A percentile compares a stretch with the other conserved stretches of the same genome.
Conservation (phyloP, 2,888 invertebrate genomes). For the Drosophila meridiana region DNA sequence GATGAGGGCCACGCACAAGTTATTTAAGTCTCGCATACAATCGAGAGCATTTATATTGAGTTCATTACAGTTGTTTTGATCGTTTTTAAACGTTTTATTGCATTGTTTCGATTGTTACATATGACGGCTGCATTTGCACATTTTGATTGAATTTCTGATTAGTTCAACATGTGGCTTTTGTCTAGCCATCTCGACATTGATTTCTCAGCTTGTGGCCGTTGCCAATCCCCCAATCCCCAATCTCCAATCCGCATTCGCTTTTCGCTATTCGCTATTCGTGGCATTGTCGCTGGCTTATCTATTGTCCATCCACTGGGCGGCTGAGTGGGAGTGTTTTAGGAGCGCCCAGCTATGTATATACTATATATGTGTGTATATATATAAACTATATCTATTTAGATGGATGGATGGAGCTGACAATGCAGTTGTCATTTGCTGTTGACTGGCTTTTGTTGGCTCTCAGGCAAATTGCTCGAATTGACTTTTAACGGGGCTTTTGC, state of each 20-base stretch:
- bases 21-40: slow-evolving; percentile 2
- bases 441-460: slow-evolving; percentile 20
- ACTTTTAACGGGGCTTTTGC: slow-evolving; percentile 16
- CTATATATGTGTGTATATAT: not conserved
- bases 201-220: slow-evolving; percentile 66
- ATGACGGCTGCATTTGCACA: slow-evolving; percentile 49
- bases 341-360: slow-evolving; percentile 14
- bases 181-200: slow-evolving; percentile 63
- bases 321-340: slow-evolving; percentile 24
- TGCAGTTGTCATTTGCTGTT: slow-evolving; percentile 37
- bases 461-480: slow-evolving; percentile 33
- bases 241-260: slow-evolving; percentile 9
- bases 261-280: slow-evolving; percentile 13
- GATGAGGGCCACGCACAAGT: not conserved
- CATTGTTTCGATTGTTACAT: slow-evolving; percentile 34
- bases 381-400: not conserved
- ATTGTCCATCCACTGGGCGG: slow-evolving; percentile 23
- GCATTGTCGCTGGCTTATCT: slow-evolving; percentile 51
- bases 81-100: slow-evolving; percentile 20
- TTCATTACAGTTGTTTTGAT: slow-evolving; percentile 28
- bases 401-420: slow-evolving; percentile 7
- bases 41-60: slow-evolving; percentile 15
- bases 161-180: slow-evolving; percentile 71
- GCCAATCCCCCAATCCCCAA: slow-evolving; percentile 26
- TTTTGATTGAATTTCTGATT: slow-evolving; percentile 78